Evolutionary conservation across 1,140 invertebrate genomes (phyloP), one percentile per base, ranked within the genome.

Genomic region (Drosophila sulfurigaster): DNA sequence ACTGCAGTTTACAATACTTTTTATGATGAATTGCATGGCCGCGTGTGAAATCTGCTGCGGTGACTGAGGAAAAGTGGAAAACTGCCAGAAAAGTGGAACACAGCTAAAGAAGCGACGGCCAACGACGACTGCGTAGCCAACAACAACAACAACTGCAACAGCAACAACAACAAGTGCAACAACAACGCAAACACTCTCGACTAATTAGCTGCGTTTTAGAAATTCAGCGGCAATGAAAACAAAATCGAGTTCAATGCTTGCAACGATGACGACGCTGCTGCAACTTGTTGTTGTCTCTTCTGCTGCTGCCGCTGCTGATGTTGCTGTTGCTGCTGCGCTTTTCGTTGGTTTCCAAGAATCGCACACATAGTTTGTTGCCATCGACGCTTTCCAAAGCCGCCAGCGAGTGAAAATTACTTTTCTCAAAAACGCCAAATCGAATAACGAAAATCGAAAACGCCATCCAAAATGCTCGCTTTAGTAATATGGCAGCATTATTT

Each of bases 191-290:
- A 90, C 85, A 89, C 85, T 89, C 86, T 90, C 86, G 86, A 90
- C 85, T 89, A 89, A 89, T 89, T 89, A 89, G 85, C 86, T 89
- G 81, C 85, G 86, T 89, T 89, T 90, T 89, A 90, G 85, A 89
- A 89, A 89, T 89, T 89, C 85, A 89, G 85, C 80, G 80, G 83
- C 83, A 90, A 90, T 89, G 85, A 89, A 89, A 89, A 89, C 85
- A 89, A 89, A 89, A 89, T 89, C 86, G 85, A 89, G 85, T 89
- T 89, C 85, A 89, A 89, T 89, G 85, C 85, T 89, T 89, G 86
- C 85, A 68, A 74, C 81, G 74, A 86, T 81, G 78, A 85, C 81
- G 78, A 85, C 81, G 81, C 60, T 69, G 81, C 63, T n/a, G 38
- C 43, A 38, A 28, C 28, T n/a, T 16, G 54, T 54, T 64, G 69